These are phyloP conservation scores for Phortica okadai DNA, from an alignment of 2,888 invertebrate genomes.

Conservation along the genomic window DNA sequence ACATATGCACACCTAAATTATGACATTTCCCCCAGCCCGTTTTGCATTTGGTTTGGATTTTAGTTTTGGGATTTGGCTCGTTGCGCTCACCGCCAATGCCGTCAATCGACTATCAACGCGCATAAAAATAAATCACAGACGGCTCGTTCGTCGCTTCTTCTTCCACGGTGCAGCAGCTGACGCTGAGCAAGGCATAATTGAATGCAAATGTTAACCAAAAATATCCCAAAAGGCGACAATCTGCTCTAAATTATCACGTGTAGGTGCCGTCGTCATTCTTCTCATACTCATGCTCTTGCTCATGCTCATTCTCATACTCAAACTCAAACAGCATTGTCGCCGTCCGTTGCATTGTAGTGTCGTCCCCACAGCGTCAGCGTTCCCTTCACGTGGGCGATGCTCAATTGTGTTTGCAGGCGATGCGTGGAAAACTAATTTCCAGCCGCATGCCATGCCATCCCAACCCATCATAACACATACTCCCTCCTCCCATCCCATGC, in stretches of 20 bases:
- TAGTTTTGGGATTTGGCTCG: too few species aligned
- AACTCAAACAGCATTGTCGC: neutral
- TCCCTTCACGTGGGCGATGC: constrained; percentile 52
- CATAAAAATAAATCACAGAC: constrained; percentile 69
- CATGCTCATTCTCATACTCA: too few species aligned
- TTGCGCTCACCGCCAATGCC: neutral
- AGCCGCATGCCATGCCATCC: constrained; percentile 24
- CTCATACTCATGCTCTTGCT: constrained; percentile 2
- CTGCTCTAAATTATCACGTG: constrained; percentile 73
- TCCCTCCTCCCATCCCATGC: constrained; percentile 25
- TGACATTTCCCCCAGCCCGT: neutral
- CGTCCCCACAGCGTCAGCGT: neutral
- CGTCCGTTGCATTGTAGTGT: neutral
- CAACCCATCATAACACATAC: neutral
- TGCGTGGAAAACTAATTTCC: constrained; percentile 76
- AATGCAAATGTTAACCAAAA: constrained; percentile 66
- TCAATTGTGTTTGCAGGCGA: constrained; percentile 73
- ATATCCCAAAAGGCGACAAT: constrained; percentile 61
- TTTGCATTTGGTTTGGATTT: too few species aligned
- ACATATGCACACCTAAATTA: constrained; percentile 11
- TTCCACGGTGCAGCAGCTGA: constrained; percentile 61
- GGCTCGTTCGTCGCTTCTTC: neutral
- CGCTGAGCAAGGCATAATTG: constrained; percentile 60
- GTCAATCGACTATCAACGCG: constrained; percentile 34
- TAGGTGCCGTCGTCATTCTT: constrained; percentile 59